These are phyloP conservation scores for Laterallus jamaicensis DNA, from an alignment of 2,113 vertebrate species.

Conservation along the genomic window DNA sequence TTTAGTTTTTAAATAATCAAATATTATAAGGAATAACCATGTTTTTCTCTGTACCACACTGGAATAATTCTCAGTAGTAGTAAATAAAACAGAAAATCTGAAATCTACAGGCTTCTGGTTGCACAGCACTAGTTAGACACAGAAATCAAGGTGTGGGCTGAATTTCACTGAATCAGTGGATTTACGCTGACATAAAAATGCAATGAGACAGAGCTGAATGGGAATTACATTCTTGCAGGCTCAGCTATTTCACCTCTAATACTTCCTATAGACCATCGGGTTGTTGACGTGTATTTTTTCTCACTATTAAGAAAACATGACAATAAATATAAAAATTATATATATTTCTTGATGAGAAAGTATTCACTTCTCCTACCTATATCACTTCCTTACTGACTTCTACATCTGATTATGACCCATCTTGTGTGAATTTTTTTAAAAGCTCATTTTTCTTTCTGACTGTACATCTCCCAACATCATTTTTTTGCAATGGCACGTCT, in stretches of 20 bases:
- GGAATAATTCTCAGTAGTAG: background rate
- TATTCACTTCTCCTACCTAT: background rate
- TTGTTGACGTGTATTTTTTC: background rate
- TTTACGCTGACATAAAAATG: slow-evolving; percentile 48
- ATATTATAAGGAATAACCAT: background rate
- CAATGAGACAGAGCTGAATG: slow-evolving; percentile 31
- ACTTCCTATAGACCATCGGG: background rate
- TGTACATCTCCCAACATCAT: background rate
- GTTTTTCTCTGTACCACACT: background rate
- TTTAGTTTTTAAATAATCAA: background rate
- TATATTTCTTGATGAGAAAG: background rate
- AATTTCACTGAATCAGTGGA: slow-evolving; percentile 39
- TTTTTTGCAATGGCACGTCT: background rate
- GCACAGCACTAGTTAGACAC: background rate
- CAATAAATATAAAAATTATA: background rate
- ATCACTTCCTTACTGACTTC: background rate
- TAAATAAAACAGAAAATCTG: background rate
- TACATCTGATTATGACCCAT: background rate
- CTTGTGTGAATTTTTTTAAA: background rate
- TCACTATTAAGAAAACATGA: background rate
- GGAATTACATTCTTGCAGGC: slow-evolving; percentile 10
- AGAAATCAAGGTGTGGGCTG: slow-evolving; percentile 30
- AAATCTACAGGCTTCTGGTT: background rate
- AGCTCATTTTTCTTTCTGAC: background rate
- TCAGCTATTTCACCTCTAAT: slow-evolving; percentile 24